Evolutionary conservation across 2,888 invertebrate species (phyloP).

Genomic region (Leptinotarsa peninsularis): DNA sequence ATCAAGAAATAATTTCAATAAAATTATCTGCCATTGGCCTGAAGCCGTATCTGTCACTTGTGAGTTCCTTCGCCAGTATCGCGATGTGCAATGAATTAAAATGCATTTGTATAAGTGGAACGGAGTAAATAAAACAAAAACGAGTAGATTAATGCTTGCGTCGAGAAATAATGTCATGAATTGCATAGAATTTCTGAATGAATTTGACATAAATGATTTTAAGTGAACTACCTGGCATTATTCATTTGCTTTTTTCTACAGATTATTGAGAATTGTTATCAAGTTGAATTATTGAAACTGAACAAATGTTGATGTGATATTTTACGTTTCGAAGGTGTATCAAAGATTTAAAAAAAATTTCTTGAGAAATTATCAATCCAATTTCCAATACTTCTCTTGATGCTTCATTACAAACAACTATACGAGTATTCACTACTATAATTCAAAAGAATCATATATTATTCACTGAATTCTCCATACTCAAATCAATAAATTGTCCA

Average conservation of each 20-base stretch:
- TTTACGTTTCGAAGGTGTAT: too few species aligned
- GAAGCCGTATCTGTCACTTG: not conserved
- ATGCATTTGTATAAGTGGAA: not conserved
- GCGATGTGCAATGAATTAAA: conserved; percentile 17
- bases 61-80: not conserved
- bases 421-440: too few species aligned
- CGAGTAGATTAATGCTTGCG: conserved; percentile 1
- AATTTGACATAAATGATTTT: conserved; percentile 15
- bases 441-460: too few species aligned
- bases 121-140: not conserved
- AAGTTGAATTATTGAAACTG: too few species aligned
- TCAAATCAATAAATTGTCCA: too few species aligned
- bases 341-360: too few species aligned
- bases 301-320: too few species aligned
- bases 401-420: too few species aligned
- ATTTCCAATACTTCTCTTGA: too few species aligned
- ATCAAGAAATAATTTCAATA: not conserved
- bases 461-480: too few species aligned
- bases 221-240: not conserved
- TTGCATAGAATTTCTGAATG: conserved; percentile 7
- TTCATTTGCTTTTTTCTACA: not conserved
- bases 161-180: conserved; percentile 6
- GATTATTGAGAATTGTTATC: too few species aligned
- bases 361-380: too few species aligned
- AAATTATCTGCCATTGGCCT: not conserved